Evolutionary conservation across 1,140 invertebrate genomes (phyloP), one percentile per base, ranked within the genome.

Genomic region (Arctopsyche grandis): DNA sequence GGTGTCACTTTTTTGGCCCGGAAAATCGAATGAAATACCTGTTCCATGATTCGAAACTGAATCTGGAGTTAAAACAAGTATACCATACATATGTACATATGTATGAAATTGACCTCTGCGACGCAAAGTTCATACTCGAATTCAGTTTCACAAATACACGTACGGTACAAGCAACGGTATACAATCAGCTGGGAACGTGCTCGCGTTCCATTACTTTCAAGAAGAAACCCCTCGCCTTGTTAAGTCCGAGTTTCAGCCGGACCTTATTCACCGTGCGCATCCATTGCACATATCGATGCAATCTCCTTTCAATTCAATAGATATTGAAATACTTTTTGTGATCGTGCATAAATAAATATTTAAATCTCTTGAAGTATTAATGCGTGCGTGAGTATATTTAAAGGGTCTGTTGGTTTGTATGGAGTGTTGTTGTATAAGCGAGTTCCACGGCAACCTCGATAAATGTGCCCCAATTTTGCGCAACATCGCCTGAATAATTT

Each of bases 381-480:
- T 52, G 48, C 48, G 48, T 56, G 10, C n/a, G 69, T 44, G 24
- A n/a, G 70, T 9, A 38, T 29, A 26, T 71, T 22, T n/a, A n/a
- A n/a, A n/a, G 21, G 38, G 38, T 22, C 44, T 5, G 48, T 52
- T 52, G 12, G 48, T 52, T 52, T 5, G 48, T 52, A 3, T 38
- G 29, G 29, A 7, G 29, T 38, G 7, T 38, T 38, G 29, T 38
- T 38, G 29, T 38, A 52, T 52, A 52, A 52, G 74, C 21, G 56
- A 43, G 12, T 63, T 46, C 12, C 56, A 9, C 70, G 1, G 52
- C 60, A 66, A 12, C 21, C 60, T 43, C 74, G 56, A 76, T 76
- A 76, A 63, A 76, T 76, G 74, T 76, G 56, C 52, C 74, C 74
- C 43, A 76, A 56, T 76, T 76, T 76, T 56, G 46, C 48, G 46